phyloP scores from a whole-genome alignment of 2,797 vertebrate genomes.

The Dermochelys coriacea region DNA sequence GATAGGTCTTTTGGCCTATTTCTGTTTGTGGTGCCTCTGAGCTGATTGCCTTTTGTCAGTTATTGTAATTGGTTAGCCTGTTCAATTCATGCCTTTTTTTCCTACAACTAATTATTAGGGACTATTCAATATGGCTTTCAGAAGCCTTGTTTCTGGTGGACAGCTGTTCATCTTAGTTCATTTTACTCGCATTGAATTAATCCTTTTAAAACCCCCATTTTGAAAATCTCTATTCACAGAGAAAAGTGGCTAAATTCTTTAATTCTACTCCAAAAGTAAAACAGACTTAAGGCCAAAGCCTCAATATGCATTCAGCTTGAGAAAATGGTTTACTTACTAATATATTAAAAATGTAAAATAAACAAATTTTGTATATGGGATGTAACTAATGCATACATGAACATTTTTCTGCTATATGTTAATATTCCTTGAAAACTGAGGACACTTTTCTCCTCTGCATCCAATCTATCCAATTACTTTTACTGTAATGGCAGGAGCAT shows the following conservation, averaged over 20 bases:
- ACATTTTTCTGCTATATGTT: conserved; percentile 74
- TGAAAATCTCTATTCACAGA: conserved; percentile 43
- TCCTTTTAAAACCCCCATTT: conserved; percentile 57
- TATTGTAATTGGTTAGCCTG: conserved; percentile 13
- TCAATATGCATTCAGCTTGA: conserved; percentile 60
- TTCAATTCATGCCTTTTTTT: conserved; percentile 8
- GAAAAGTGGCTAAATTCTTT: conserved; percentile 53
- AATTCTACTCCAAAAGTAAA: conserved; percentile 59
- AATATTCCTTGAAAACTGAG: conserved; percentile 68
- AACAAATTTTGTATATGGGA: conserved; percentile 77
- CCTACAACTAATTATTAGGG: not conserved
- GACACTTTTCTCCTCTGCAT: conserved; percentile 66
- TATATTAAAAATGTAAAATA: conserved; percentile 75
- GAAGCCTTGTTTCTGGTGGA: conserved; percentile 24
- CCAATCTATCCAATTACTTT: conserved; percentile 44
- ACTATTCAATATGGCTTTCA: not conserved
- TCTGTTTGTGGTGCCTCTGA: conserved; percentile 58
- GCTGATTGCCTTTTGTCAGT: conserved; percentile 38
- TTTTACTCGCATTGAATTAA: conserved; percentile 10
- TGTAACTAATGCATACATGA: conserved; percentile 68
- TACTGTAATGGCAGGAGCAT: conserved; percentile 56
- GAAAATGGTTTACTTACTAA: conserved; percentile 64
- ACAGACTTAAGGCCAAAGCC: conserved; percentile 63
- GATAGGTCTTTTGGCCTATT: conserved; percentile 45
- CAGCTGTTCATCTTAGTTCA: conserved; percentile 15